A percentile compares a stretch with the other conserved stretches of the same genome.
Conservation (phyloP, 2,888 invertebrate species). For the Tortrix viridana region DNA sequence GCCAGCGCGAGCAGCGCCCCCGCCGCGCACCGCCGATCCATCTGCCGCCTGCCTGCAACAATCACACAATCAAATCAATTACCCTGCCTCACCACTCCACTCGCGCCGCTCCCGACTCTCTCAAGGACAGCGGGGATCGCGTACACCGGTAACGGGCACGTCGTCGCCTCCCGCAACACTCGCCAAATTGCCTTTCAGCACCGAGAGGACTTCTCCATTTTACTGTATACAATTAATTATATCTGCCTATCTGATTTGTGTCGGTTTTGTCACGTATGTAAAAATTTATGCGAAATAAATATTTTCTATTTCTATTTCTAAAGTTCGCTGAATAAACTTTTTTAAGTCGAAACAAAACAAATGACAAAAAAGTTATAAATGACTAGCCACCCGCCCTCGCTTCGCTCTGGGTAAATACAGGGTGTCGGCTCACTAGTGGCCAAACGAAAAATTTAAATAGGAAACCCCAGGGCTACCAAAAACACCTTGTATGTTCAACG, state of each 20-base stretch:
- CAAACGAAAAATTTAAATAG: no score
- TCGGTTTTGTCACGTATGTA: no score
- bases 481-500: no score
- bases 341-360: no score
- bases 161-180: constrained; percentile 11
- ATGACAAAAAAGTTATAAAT: no score
- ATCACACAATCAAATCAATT: constrained; percentile 60
- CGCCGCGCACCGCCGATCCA: constrained; percentile 82
- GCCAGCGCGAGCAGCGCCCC: constrained; percentile 82
- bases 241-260: neutral
- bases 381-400: no score
- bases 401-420: no score
- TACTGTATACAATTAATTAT: neutral
- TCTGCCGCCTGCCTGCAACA: constrained; percentile 77
- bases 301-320: no score
- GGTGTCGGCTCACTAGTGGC: no score
- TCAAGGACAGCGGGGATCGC: constrained; percentile 36
- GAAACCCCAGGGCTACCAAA: no score
- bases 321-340: no score
- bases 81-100: constrained; percentile 40
- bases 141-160: constrained; percentile 35
- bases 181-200: constrained; percentile 23
- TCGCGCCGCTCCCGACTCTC: constrained; percentile 14
- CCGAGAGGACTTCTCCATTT: constrained; percentile 6
- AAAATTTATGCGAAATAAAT: no score